These are phyloP conservation scores for Encarsia formosa DNA, from an alignment of 2,888 invertebrate genomes.

Conservation along the genomic window DNA sequence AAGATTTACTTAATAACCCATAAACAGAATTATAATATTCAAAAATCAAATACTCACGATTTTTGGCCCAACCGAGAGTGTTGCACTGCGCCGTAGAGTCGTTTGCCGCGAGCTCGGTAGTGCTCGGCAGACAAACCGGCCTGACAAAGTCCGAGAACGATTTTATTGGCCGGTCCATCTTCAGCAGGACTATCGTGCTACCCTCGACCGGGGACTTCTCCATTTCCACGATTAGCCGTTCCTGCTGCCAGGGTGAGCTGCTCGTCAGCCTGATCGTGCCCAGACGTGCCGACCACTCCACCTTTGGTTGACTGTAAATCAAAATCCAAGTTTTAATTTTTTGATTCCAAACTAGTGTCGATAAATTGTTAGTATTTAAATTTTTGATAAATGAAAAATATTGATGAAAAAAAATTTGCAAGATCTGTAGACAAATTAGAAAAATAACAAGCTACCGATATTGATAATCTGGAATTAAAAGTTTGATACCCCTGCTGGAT, in stretches of 20 bases:
- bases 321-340: background rate
- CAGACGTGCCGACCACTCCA: constrained; percentile 79
- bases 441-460: no score
- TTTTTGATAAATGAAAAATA: no score
- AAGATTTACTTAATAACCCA: no score
- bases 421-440: no score
- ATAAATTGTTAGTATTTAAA: no score
- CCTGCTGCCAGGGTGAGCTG: constrained; percentile 84
- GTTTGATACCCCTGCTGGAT: no score
- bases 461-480: no score
- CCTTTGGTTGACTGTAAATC: constrained; percentile 68
- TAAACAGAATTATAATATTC: no score
- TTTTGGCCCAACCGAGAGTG: constrained; percentile 81
- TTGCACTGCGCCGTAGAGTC: constrained; percentile 63
- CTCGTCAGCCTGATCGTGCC: constrained; percentile 74
- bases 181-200: constrained; percentile 76
- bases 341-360: no score
- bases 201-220: constrained; percentile 87
- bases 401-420: no score
- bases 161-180: constrained; percentile 70
- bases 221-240: constrained; percentile 78
- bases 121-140: constrained; percentile 72
- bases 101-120: constrained; percentile 45
- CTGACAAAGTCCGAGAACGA: constrained; percentile 77
- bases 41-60: constrained; percentile 54